A percentile compares a stretch with the other conserved stretches of the same genome.
Conservation (phyloP, 2,113 vertebrate species). For the Upupa epops region DNA sequence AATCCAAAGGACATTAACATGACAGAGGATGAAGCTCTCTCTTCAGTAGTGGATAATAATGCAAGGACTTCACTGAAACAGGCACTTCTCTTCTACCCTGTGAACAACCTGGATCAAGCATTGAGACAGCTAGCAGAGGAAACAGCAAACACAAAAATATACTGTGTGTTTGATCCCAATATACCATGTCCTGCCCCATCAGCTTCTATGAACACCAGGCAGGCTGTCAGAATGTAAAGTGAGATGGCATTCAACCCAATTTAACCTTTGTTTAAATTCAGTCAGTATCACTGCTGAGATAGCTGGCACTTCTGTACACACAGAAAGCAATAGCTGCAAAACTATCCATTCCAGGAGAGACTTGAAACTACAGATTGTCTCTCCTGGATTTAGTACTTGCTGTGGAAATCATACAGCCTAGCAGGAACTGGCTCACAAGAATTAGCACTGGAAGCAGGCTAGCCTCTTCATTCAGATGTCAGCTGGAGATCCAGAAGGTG, state of each 20-base stretch:
- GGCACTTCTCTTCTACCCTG: background rate
- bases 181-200: background rate
- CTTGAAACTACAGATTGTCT: background rate
- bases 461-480: background rate
- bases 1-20: background rate
- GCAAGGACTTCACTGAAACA: background rate
- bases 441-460: background rate
- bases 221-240: background rate
- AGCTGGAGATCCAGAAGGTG: background rate
- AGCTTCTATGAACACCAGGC: background rate
- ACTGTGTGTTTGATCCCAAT: background rate
- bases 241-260: background rate
- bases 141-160: background rate
- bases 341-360: background rate
- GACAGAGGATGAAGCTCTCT: background rate
- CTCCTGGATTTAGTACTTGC: background rate
- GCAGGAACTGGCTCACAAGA: background rate
- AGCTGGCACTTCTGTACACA: background rate
- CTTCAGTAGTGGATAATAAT: background rate
- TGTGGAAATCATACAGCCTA: background rate
- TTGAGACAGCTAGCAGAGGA: background rate
- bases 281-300: background rate
- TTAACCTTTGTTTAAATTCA: constrained; percentile 8
- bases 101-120: background rate
- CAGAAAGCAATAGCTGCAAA: constrained; percentile 11